Percentiles rank a stretch among this genome's conserved stretches.
Conservation (phyloP, 2,797 vertebrate species). For the Urophycis tenuis region DNA sequence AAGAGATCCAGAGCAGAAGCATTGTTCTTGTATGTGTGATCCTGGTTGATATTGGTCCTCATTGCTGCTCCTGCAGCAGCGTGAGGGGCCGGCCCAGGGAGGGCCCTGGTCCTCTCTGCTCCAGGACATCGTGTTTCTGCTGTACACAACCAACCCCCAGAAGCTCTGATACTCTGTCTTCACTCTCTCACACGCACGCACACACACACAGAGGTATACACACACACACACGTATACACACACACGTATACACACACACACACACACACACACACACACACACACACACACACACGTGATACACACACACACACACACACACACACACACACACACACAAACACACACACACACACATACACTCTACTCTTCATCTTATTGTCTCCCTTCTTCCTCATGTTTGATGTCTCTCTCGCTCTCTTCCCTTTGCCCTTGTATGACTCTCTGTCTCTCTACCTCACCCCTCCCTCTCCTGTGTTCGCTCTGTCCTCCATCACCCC, state of each 20-base stretch:
- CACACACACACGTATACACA: neutral
- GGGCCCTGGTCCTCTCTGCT: neutral
- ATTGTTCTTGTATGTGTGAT: neutral
- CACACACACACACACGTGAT: neutral
- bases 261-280: neutral
- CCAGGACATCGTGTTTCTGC: conserved; percentile 15
- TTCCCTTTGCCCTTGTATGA: neutral
- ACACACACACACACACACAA: neutral
- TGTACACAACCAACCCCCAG: conserved; percentile 3
- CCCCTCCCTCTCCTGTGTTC: neutral
- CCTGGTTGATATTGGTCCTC: neutral
- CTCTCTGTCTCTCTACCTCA: neutral
- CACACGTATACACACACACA: neutral
- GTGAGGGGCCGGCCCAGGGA: neutral
- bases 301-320: neutral
- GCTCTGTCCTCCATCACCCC: conserved; percentile 28
- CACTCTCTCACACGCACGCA: neutral
- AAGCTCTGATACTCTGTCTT: neutral
- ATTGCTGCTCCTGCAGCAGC: neutral
- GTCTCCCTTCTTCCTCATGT: neutral
- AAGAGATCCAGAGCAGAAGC: neutral
- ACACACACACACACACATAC: neutral
- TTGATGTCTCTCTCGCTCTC: neutral
- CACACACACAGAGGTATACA: neutral
- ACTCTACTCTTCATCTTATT: neutral